phyloP scores from a whole-genome alignment of 1,140 invertebrate genomes.

The Aphidius ervi region DNA sequence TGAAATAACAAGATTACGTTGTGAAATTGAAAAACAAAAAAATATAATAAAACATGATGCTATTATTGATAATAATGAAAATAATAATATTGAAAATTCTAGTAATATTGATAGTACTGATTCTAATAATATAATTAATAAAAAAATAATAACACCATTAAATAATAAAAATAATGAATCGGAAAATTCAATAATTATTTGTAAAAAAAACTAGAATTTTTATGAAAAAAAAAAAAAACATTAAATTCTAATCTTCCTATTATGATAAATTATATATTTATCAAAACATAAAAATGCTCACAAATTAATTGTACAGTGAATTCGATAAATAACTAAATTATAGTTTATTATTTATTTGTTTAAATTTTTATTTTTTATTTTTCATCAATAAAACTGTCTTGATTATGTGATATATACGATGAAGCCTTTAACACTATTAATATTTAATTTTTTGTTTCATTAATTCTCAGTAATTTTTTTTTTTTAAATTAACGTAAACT shows the following conservation, averaged over 20 bases:
- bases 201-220: conserved; percentile 38
- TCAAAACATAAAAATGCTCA: too few relatives aligned
- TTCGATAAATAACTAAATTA: too few relatives aligned
- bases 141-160: conserved; percentile 19
- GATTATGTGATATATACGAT: conserved; percentile 42
- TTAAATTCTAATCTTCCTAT: too few relatives aligned
- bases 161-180: conserved; percentile 37
- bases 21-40: conserved; percentile 33
- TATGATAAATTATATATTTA: too few relatives aligned
- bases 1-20: conserved; percentile 37
- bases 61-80: conserved; percentile 17
- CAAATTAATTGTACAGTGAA: too few relatives aligned
- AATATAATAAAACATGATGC: conserved; percentile 11
- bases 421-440: conserved; percentile 42
- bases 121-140: conserved; percentile 31
- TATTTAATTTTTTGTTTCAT: conserved; percentile 30
- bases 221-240: background rate
- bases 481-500: conserved; percentile 35
- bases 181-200: conserved; percentile 17
- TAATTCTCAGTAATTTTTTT: background rate
- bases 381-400: conserved; percentile 35
- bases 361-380: too few relatives aligned
- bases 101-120: conserved; percentile 45
- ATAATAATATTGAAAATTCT: conserved; percentile 28
- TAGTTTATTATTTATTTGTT: too few relatives aligned